These are phyloP conservation scores for Elanus axillaris DNA, from an alignment of 2,113 vertebrate genomes.

Conservation along the genomic window DNA sequence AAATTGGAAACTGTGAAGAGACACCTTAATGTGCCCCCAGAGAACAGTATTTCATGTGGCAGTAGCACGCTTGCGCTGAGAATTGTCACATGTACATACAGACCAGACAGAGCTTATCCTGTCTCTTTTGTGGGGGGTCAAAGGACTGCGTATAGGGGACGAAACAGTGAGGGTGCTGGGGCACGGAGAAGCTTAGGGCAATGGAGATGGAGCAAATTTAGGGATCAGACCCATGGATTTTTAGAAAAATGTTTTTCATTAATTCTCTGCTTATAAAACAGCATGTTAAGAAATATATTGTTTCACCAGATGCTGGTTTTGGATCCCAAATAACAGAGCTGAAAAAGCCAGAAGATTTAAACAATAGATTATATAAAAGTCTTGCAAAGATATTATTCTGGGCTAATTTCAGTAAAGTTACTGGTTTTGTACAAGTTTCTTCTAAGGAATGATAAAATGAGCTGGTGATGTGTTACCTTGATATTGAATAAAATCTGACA, in stretches of 20 bases:
- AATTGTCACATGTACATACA: neutral
- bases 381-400: neutral
- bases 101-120: neutral
- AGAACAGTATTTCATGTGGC: neutral
- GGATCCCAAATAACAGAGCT: neutral
- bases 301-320: neutral
- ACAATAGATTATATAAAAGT: neutral
- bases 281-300: neutral
- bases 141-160: neutral
- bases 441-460: neutral
- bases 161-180: neutral
- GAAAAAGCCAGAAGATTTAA: neutral
- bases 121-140: neutral
- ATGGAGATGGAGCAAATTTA: neutral
- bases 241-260: neutral
- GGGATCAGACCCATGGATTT: neutral
- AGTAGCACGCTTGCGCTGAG: neutral
- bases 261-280: neutral
- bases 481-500: neutral
- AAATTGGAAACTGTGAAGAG: neutral
- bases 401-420: neutral
- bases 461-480: neutral
- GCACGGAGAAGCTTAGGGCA: neutral
- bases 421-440: neutral
- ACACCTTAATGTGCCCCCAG: neutral